These are phyloP conservation scores for Muschampia plurimacula DNA, from an alignment of 2,888 invertebrate genomes.

Conservation along the genomic window DNA sequence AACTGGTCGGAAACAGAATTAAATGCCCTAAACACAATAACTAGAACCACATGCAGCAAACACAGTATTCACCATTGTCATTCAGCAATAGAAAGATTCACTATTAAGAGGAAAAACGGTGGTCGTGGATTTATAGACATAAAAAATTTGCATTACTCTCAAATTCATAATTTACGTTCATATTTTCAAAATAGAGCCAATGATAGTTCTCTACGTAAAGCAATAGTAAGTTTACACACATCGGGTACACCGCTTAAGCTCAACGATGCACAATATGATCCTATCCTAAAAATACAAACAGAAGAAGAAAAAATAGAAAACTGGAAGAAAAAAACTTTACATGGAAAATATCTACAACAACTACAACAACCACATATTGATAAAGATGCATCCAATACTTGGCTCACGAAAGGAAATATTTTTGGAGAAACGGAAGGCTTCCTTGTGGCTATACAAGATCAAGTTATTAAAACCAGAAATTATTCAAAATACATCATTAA, in stretches of 20 bases:
- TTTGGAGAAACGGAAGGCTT: neutral
- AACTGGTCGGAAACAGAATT: neutral
- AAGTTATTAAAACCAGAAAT: neutral
- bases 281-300: slow-evolving; percentile 1
- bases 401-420: slow-evolving; percentile 1
- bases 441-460: slow-evolving; percentile 1
- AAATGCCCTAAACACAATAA: neutral
- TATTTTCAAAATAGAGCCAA: slow-evolving; percentile 2
- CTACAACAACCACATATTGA: slow-evolving; percentile 2
- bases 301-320: neutral
- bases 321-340: neutral
- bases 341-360: neutral
- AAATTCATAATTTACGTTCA: neutral
- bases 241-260: slow-evolving; percentile 1
- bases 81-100: neutral
- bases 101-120: neutral
- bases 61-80: neutral
- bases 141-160: neutral
- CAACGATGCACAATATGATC: neutral
- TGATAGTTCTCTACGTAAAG: neutral
- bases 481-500: neutral
- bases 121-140: neutral
- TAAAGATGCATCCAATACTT: slow-evolving; percentile 2
- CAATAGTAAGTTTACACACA: neutral
- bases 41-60: neutral